These are phyloP conservation scores for Leptonema lineaticorne DNA, from an alignment of 1,140 invertebrate genomes.

Conservation along the genomic window DNA sequence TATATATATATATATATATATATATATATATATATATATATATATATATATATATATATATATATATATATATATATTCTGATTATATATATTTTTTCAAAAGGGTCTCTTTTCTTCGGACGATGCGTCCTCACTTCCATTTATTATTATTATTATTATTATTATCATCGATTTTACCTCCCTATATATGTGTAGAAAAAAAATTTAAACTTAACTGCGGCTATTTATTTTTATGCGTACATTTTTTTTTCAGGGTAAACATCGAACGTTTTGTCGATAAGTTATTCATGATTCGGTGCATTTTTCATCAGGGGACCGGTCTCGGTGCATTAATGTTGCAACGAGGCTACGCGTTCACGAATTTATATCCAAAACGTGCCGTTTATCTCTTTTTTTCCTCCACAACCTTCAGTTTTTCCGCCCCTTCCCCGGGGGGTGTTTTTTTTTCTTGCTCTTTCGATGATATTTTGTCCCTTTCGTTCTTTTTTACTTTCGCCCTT, in stretches of 20 bases:
- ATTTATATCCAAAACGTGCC: neutral
- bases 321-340: slow-evolving; percentile 9
- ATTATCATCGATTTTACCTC: too few relatives aligned
- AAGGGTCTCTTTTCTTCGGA: too few relatives aligned
- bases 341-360: neutral
- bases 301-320: neutral
- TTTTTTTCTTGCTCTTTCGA: neutral
- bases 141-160: too few relatives aligned
- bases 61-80: too few relatives aligned
- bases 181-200: too few relatives aligned
- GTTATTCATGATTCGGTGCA: neutral
- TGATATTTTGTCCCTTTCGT: neutral
- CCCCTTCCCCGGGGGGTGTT: too few relatives aligned
- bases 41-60: too few relatives aligned
- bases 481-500: neutral
- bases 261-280: neutral
- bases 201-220: too few relatives aligned
- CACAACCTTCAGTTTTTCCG: too few relatives aligned
- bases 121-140: too few relatives aligned
- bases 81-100: too few relatives aligned
- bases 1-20: neutral
- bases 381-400: neutral
- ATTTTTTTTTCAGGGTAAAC: neutral
- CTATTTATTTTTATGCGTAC: too few relatives aligned
- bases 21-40: neutral